Evolutionary conservation across 2,888 invertebrate species (phyloP).

Genomic region (Heliothis peltigera): DNA sequence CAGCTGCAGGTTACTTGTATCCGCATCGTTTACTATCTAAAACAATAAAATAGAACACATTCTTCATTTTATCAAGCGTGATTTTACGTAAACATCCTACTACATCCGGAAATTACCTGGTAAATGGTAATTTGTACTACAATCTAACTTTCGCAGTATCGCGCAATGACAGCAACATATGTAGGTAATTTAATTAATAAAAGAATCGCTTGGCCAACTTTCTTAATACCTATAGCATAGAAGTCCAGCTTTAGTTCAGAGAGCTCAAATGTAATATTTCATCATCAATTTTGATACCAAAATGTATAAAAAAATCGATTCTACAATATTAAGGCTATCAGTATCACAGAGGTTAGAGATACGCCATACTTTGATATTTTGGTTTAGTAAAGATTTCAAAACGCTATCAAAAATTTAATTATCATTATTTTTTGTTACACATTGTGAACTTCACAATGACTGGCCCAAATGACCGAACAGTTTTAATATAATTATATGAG

Average conservation of each 20-base stretch:
- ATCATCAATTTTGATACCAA: not conserved
- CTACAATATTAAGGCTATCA: not conserved
- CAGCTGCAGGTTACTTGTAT: constrained; percentile 92
- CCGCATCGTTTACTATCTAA: constrained; percentile 91
- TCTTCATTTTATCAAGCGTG: not conserved
- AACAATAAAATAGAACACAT: constrained; percentile 62
- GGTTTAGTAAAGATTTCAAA: not conserved
- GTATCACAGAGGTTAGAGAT: not conserved
- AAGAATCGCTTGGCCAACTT: too few species aligned
- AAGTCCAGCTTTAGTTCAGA: too few species aligned
- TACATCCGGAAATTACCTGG: not conserved
- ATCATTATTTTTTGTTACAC: not conserved
- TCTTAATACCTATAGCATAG: too few species aligned
- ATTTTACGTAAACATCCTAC: not conserved
- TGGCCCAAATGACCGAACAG: too few species aligned
- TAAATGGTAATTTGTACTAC: not conserved
- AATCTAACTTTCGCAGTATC: not conserved
- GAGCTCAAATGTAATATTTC: not conserved
- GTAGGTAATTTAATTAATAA: not conserved
- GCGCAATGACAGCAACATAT: not conserved
- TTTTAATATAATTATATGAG: too few species aligned
- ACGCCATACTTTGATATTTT: not conserved
- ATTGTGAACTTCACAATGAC: too few species aligned
- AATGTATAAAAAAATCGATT: not conserved
- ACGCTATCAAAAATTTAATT: not conserved